A percentile compares a stretch with the other conserved stretches of the same genome.
Conservation (phyloP, 2,888 invertebrate species). For the Rhingia rostrata region DNA sequence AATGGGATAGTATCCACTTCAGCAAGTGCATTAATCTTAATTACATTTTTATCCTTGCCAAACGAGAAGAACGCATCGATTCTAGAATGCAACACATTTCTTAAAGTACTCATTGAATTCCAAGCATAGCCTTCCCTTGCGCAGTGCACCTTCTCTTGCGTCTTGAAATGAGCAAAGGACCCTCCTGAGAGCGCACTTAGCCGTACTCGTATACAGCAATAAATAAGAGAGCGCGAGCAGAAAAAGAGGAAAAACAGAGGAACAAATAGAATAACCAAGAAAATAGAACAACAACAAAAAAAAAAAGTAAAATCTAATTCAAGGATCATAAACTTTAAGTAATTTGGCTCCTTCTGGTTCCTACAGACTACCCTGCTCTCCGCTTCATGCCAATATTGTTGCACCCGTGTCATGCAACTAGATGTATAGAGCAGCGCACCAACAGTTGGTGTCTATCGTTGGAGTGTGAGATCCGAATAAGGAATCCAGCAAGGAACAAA, state of each 20-base stretch:
- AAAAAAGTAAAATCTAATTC: slow-evolving; percentile 55
- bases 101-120: slow-evolving; percentile 8
- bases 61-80: slow-evolving; percentile 7
- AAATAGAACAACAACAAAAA: slow-evolving; percentile 39
- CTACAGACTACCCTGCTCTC: slow-evolving; percentile 2
- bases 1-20: neutral
- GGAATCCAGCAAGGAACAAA: neutral
- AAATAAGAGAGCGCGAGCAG: slow-evolving; percentile 14
- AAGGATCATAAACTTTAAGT: slow-evolving; percentile 72
- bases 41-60: slow-evolving; percentile 31
- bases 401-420: slow-evolving; percentile 37
- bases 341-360: slow-evolving; percentile 41
- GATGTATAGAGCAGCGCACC: neutral
- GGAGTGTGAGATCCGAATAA: neutral
- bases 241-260: neutral
- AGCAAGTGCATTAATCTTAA: slow-evolving; percentile 39
- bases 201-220: slow-evolving; percentile 25
- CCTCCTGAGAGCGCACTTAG: slow-evolving; percentile 27
- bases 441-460: slow-evolving; percentile 22
- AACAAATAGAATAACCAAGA: slow-evolving; percentile 12
- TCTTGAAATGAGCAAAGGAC: slow-evolving; percentile 13
- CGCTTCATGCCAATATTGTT: slow-evolving; percentile 24
- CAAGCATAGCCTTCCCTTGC: neutral
- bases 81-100: slow-evolving; percentile 27
- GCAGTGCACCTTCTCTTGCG: neutral